Percentiles rank a stretch among this genome's conserved stretches.
Conservation (phyloP, 2,113 vertebrate genomes). For the Xenopus laevis region DNA sequence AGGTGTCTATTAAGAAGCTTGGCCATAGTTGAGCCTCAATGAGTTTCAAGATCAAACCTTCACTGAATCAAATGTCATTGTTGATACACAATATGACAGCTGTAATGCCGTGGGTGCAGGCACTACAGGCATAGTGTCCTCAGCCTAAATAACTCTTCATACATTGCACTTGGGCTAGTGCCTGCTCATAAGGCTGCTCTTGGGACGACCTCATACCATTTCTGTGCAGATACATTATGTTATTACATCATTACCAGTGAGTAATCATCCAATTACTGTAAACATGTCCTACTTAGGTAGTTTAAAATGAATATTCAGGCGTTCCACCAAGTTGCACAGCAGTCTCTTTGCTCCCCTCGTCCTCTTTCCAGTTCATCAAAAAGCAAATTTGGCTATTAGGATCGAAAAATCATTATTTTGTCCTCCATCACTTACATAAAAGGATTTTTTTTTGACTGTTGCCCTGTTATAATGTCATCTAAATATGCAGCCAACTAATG, state of each 20-base stretch:
- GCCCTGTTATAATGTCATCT: conserved; percentile 35
- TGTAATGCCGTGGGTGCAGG: neutral
- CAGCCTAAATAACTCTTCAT: neutral
- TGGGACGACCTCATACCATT: conserved; percentile 34
- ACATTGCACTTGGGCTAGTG: neutral
- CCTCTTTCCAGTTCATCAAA: conserved; percentile 50
- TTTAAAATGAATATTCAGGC: conserved; percentile 66
- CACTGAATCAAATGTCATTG: too few relatives aligned
- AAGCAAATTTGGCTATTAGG: conserved; percentile 30
- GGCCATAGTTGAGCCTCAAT: too few relatives aligned
- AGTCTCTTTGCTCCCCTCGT: conserved; percentile 49
- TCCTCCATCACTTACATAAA: conserved; percentile 45
- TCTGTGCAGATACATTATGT: conserved; percentile 56
- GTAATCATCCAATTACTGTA: conserved; percentile 65
- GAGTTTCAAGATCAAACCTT: too few relatives aligned
- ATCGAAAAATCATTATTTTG: conserved; percentile 46
- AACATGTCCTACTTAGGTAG: conserved; percentile 59
- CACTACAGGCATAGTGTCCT: neutral
- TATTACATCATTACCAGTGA: conserved; percentile 63
- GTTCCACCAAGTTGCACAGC: conserved; percentile 52
- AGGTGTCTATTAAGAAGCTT: too few relatives aligned
- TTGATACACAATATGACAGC: too few relatives aligned
- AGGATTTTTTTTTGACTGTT: conserved; percentile 30
- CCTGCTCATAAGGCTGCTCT: conserved; percentile 1
- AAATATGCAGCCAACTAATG: conserved; percentile 21